Evolutionary conservation across 2,113 vertebrate genomes (phyloP).

Genomic region (Phodopus roborovskii): DNA sequence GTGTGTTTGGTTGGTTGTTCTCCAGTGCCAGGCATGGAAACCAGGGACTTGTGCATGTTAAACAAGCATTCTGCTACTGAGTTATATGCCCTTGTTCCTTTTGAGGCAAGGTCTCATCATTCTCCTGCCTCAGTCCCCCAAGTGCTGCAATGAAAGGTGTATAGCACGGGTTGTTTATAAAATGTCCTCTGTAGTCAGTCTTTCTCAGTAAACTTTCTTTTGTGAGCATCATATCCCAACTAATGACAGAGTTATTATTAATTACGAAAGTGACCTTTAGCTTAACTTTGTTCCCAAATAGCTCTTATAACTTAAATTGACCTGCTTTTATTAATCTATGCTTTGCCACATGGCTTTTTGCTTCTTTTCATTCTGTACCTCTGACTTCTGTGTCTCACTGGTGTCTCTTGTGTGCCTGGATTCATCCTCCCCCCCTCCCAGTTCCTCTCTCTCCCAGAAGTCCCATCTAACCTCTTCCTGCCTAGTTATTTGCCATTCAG

Average conservation of each 20-base stretch:
- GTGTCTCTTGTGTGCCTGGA: neutral
- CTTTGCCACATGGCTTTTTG: neutral
- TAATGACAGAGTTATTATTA: neutral
- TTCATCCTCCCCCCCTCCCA: neutral
- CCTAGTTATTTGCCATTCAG: neutral
- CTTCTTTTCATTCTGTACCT: neutral
- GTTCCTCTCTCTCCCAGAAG: neutral
- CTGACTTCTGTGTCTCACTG: neutral
- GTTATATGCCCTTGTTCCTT: neutral
- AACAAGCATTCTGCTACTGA: neutral
- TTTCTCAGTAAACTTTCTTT: neutral
- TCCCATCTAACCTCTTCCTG: neutral
- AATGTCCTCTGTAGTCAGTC: neutral
- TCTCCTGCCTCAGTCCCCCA: neutral
- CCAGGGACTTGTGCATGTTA: neutral
- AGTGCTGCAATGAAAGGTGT: neutral
- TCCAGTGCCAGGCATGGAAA: neutral
- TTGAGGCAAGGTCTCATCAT: neutral
- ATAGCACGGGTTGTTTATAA: neutral
- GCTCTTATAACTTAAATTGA: neutral
- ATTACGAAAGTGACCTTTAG: neutral
- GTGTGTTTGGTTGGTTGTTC: neutral
- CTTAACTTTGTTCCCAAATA: neutral
- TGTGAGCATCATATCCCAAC: rapidly evolving
- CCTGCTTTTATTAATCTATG: neutral